These are phyloP conservation scores for Cheilosia grossa DNA, from an alignment of 2,888 invertebrate genomes.

Conservation along the genomic window DNA sequence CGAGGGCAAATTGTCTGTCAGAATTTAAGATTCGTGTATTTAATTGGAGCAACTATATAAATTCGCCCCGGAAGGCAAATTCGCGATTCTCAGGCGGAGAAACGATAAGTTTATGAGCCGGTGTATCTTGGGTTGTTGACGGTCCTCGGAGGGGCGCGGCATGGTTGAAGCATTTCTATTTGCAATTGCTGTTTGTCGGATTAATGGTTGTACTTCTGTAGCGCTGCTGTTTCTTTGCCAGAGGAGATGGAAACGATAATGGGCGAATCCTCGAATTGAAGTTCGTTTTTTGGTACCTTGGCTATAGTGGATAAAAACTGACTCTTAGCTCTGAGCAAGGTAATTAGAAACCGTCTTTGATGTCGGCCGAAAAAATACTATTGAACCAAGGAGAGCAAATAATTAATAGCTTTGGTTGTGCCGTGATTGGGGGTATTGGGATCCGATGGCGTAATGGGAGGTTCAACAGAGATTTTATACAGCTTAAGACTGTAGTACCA, in stretches of 20 bases:
- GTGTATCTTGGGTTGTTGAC: slow-evolving; percentile 1
- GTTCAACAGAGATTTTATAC: too few species aligned
- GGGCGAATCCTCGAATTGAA: not conserved
- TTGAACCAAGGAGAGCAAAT: not conserved
- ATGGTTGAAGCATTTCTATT: not conserved
- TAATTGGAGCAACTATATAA: slow-evolving; percentile 38
- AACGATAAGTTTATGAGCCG: slow-evolving; percentile 30
- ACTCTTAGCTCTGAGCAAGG: not conserved
- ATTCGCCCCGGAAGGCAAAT: slow-evolving; percentile 8
- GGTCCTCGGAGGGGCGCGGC: not conserved
- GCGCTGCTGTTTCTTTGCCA: not conserved
- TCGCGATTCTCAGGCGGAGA: slow-evolving; percentile 3
- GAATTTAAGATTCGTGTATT: slow-evolving; percentile 45
- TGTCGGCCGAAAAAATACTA: not conserved
- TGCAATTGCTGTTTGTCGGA: slow-evolving; percentile 6
- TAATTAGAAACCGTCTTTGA: slow-evolving; percentile 12
- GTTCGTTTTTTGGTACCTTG: not conserved
- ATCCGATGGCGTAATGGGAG: too few species aligned
- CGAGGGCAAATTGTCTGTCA: slow-evolving; percentile 32
- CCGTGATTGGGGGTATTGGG: not conserved
- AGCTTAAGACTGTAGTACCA: too few species aligned
- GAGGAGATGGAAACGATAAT: not conserved
- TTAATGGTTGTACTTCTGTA: slow-evolving; percentile 10
- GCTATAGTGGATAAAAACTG: not conserved
- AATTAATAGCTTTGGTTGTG: not conserved